Conservation (phyloP, 2,888 invertebrate genomes). For the Ophion costatus region DNA sequence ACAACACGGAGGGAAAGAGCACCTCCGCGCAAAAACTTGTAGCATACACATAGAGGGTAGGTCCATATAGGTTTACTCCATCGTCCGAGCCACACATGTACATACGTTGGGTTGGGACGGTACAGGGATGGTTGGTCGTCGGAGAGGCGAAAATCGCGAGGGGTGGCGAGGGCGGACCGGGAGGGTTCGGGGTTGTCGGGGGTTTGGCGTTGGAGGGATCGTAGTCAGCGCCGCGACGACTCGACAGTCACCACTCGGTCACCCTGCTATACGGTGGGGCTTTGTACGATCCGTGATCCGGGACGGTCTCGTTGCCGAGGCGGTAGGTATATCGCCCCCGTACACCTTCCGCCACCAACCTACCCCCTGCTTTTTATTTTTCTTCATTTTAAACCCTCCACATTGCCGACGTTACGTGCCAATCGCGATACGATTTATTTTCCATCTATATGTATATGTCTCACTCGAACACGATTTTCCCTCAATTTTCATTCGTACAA, state of each 20-base stretch:
- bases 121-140: constrained; percentile 60
- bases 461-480: too few species aligned
- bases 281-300: constrained; percentile 63
- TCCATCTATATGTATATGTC: too few species aligned
- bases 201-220: constrained; percentile 20
- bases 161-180: constrained; percentile 13
- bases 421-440: too few species aligned
- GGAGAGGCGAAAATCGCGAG: constrained; percentile 50
- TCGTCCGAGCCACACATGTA: constrained; percentile 30
- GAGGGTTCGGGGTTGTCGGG: neutral
- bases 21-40: constrained; percentile 34
- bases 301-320: constrained; percentile 63
- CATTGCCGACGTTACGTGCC: too few species aligned
- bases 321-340: constrained; percentile 57
- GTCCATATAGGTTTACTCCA: constrained; percentile 42
- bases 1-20: neutral
- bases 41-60: neutral
- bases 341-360: constrained; percentile 1
- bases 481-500: too few species aligned
- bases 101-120: constrained; percentile 18
- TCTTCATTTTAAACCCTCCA: neutral
- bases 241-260: constrained; percentile 77
- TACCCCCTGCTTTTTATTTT: neutral
- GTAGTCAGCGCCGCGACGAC: constrained; percentile 75
- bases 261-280: constrained; percentile 74